phyloP scores from a whole-genome alignment of 2,797 vertebrate genomes.

The Helostoma temminkii region DNA sequence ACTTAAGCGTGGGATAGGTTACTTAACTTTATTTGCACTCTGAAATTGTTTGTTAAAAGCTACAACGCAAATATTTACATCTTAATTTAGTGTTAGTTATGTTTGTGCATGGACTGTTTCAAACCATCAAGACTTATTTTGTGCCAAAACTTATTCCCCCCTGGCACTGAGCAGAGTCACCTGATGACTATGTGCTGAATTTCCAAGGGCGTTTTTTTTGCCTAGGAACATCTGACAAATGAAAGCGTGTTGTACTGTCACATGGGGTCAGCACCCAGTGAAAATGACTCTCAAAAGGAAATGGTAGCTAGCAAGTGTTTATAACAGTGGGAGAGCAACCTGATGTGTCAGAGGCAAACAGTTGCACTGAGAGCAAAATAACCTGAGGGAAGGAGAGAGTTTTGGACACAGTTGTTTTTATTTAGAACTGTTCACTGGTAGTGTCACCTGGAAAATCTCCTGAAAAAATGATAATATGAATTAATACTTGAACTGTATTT shows the following conservation, averaged over 20 bases:
- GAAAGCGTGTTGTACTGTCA: background rate
- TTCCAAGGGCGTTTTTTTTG: background rate
- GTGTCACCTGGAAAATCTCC: background rate
- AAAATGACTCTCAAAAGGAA: slow-evolving; percentile 5
- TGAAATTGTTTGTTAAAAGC: too few relatives aligned
- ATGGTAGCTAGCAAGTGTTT: background rate
- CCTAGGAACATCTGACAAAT: background rate
- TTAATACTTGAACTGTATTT: background rate
- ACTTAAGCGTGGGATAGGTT: too few relatives aligned
- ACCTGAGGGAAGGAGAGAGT: background rate
- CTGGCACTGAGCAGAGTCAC: background rate
- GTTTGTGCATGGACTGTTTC: too few relatives aligned
- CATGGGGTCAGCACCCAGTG: background rate
- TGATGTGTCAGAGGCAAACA: background rate
- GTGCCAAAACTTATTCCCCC: too few relatives aligned
- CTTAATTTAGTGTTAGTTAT: too few relatives aligned
- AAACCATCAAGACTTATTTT: too few relatives aligned
- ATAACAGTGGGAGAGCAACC: too few relatives aligned
- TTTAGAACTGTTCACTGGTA: background rate
- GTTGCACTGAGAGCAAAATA: background rate
- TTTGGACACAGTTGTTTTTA: background rate
- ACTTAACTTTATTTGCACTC: too few relatives aligned
- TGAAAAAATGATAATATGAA: background rate
- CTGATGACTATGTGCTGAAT: background rate
- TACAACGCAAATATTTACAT: too few relatives aligned